Conservation (phyloP, 1,140 invertebrate genomes). For the Drosophila truncata region DNA sequence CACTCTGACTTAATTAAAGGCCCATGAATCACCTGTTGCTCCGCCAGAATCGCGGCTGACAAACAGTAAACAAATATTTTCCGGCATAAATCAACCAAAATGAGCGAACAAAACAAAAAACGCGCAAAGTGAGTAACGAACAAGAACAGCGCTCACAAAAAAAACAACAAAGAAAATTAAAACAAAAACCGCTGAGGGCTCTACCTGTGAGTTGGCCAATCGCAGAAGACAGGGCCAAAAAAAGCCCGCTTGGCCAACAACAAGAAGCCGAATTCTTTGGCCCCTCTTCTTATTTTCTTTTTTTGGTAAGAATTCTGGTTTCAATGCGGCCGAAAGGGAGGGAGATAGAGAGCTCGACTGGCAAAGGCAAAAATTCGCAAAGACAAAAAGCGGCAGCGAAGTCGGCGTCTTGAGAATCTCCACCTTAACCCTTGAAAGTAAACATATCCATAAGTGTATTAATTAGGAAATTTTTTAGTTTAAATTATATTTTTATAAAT, state of each 20-base stretch:
- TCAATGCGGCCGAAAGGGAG: constrained; percentile 31
- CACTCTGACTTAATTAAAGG: constrained; percentile 65
- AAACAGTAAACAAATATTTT: constrained; percentile 75
- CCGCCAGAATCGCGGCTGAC: constrained; percentile 33
- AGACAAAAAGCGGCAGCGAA: constrained; percentile 61
- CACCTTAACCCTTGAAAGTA: constrained; percentile 36
- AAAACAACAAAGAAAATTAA: constrained; percentile 32
- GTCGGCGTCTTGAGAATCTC: constrained; percentile 63
- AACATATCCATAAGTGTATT: background rate
- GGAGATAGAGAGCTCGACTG: constrained; percentile 43
- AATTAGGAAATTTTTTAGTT: background rate
- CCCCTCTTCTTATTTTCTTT: constrained; percentile 21
- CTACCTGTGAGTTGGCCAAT: constrained; percentile 60
- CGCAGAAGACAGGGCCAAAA: constrained; percentile 69
- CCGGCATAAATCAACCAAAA: constrained; percentile 76
- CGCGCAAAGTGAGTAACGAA: constrained; percentile 42
- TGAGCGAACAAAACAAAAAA: constrained; percentile 75
- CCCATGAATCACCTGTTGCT: constrained; percentile 77
- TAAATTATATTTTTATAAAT: no score
- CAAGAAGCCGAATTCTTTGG: constrained; percentile 54
- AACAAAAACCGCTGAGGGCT: constrained; percentile 71
- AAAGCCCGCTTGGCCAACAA: constrained; percentile 57
- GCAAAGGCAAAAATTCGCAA: constrained; percentile 71
- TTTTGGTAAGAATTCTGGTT: constrained; percentile 75
- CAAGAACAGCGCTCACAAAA: constrained; percentile 31